Base-by-base conservation (phyloP, 2,797 vertebrate genomes). In the Poecilia picta region DNA sequence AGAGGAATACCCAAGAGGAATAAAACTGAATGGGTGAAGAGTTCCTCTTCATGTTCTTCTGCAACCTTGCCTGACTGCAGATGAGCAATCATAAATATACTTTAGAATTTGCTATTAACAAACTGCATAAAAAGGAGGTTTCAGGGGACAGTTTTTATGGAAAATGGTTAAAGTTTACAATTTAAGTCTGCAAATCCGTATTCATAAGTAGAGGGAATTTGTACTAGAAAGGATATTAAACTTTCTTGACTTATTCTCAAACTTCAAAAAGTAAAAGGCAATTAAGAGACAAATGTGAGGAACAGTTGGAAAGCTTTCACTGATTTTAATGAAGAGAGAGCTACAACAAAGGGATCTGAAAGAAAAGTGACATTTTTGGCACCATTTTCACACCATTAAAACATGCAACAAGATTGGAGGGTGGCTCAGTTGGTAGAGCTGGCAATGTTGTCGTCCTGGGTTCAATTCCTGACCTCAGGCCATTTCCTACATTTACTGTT, bases 71-170 rank as follows among this genome's bases (percentile, higher is more conserved):
- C 81, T 81, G 88, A 91, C 84, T 76, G 82, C 88, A 88, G 82
- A 94, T 89, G 89, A 91, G 84, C 31, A 41, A 88, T 92, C 89
- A 87, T 95, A 94, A 95, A 95, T 87, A 94, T 94, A 90, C 87
- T 82, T 83, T 80, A 90, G 89, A 85, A 94, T 94, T 94, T 94
- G 13, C 93, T 91, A 90, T 88, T 73, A 85, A 89, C 91, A 92
- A 91, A 91, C 85, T 83, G 91, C 89, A 85, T 87, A 74, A 83
- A 83, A 88, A 90, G 83, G 86, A 80, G 81, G 75, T 92, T 93
- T 92, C 88, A 86, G 87, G 90, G 88, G 91, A 92, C 90, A 76
- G 87, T 84, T 92, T 92, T 93, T 92, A 87, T 88, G 88, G 88
- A 86, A 90, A 93, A 92, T 91, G 78, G 87, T 83, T 93, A 89